These are phyloP conservation scores for Holothuria scabra DNA, from an alignment of 53 echinoderm and acorn worm species.

Conservation along the genomic window DNA sequence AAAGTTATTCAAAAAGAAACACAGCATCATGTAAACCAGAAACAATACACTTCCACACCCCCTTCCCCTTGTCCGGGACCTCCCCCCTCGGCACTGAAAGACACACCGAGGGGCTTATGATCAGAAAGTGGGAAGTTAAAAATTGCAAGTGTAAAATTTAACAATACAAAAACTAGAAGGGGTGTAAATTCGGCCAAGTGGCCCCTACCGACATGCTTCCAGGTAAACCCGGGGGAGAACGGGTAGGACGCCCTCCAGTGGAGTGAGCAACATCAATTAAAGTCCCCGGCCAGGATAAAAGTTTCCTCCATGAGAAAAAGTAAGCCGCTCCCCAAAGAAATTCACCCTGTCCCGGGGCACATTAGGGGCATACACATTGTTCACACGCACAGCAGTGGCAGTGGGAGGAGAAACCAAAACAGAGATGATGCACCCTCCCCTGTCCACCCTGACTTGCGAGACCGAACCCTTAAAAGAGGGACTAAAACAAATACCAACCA, in stretches of 20 bases:
- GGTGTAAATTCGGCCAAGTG: neutral
- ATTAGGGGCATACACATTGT: conserved; percentile 54
- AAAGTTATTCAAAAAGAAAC: neutral
- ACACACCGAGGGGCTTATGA: neutral
- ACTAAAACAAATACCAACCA: conserved; percentile 27
- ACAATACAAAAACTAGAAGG: neutral
- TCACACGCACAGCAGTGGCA: conserved; percentile 1
- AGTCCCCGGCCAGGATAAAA: conserved; percentile 53
- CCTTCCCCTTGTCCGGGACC: neutral
- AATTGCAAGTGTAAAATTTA: neutral
- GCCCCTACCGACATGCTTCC: neutral
- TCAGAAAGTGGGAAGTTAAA: neutral
- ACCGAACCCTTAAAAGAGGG: neutral
- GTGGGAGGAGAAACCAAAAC: conserved; percentile 4
- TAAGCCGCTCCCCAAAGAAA: conserved; percentile 14
- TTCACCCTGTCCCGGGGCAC: conserved; percentile 13
- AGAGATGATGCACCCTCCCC: conserved; percentile 1
- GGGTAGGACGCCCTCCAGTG: neutral
- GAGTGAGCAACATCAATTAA: conserved; percentile 58
- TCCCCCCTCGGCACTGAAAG: neutral
- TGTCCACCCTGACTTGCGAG: neutral
- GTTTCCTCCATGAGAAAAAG: neutral
- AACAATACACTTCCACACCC: conserved; percentile 24
- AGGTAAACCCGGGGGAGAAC: neutral
- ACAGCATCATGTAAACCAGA: neutral